phyloP scores from a whole-genome alignment of 2,797 vertebrate species.

The Acipenser transmontanus region DNA sequence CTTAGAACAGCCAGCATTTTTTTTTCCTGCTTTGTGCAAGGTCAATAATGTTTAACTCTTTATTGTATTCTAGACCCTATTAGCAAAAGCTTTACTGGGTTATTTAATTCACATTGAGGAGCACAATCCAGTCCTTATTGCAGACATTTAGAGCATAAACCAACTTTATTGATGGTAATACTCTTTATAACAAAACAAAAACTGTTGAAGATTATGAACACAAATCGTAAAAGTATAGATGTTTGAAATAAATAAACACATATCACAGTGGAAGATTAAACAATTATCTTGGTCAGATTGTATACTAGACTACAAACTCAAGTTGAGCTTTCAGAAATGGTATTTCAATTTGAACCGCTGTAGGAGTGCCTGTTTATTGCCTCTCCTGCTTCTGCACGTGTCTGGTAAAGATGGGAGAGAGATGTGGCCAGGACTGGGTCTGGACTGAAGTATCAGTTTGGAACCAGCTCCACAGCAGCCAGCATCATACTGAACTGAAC shows the following conservation, averaged over 20 bases:
- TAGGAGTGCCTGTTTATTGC: too few relatives aligned
- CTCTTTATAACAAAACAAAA: background rate
- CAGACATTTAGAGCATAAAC: background rate
- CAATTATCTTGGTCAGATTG: slow-evolving; percentile 39
- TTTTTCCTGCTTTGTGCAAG: too few relatives aligned
- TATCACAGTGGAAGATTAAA: slow-evolving; percentile 9
- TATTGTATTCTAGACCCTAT: background rate
- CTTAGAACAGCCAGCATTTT: too few relatives aligned
- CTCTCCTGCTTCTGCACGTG: background rate
- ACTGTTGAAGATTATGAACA: background rate
- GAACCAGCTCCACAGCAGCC: background rate
- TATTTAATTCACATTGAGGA: slow-evolving; percentile 7
- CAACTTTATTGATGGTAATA: slow-evolving; percentile 13
- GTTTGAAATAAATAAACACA: slow-evolving; percentile 12
- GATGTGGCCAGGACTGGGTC: slow-evolving; percentile 7
- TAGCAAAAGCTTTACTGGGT: background rate
- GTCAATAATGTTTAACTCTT: background rate
- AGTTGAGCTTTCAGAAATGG: slow-evolving; percentile 23
- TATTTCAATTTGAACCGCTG: background rate
- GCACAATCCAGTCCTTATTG: background rate
- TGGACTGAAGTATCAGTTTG: background rate
- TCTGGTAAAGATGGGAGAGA: slow-evolving; percentile 2
- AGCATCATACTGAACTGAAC: background rate
- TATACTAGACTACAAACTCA: slow-evolving; percentile 49
- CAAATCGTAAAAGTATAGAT: background rate